A percentile compares a stretch with the other conserved stretches of the same genome.
These are phyloP conservation scores for Caenorhabditis macrosperma DNA, from an alignment of 2,888 invertebrate species.

Conservation along the genomic window DNA sequence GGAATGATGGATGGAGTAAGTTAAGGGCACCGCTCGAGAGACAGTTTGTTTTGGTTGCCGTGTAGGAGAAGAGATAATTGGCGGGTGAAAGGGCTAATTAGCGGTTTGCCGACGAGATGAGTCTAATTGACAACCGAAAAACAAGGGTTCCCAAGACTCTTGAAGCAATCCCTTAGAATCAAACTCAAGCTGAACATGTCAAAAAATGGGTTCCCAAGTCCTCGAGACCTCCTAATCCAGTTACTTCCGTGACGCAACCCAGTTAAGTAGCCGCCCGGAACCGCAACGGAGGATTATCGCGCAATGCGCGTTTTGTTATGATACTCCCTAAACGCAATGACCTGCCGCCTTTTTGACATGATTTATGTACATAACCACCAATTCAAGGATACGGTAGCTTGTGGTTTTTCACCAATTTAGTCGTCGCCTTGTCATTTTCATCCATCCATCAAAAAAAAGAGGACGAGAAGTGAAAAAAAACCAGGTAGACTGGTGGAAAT, in stretches of 20 bases:
- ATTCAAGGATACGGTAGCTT: background rate
- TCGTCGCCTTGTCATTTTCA: too few relatives aligned
- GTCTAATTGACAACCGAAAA: too few relatives aligned
- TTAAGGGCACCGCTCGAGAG: background rate
- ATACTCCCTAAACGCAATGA: too few relatives aligned
- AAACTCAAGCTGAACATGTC: too few relatives aligned
- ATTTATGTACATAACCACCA: slow-evolving; percentile 3
- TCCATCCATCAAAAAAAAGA: too few relatives aligned
- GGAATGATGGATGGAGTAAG: background rate
- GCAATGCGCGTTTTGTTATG: slow-evolving; percentile 6
- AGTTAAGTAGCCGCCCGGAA: background rate
- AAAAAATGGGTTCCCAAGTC: too few relatives aligned
- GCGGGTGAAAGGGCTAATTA: background rate
- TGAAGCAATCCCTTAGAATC: background rate
- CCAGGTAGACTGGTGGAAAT: too few relatives aligned
- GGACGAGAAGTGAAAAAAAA: too few relatives aligned
- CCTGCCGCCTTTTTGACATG: slow-evolving; percentile 5
- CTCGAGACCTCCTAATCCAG: background rate
- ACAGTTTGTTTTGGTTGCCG: background rate
- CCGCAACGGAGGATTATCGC: background rate
- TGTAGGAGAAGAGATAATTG: too few relatives aligned
- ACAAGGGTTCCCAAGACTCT: too few relatives aligned
- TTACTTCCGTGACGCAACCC: slow-evolving; percentile 10
- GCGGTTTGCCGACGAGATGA: background rate
- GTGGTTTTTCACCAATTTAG: too few relatives aligned